Base-by-base conservation (phyloP, 2,888 invertebrate species). In the Caenorhabditis sp. region DNA sequence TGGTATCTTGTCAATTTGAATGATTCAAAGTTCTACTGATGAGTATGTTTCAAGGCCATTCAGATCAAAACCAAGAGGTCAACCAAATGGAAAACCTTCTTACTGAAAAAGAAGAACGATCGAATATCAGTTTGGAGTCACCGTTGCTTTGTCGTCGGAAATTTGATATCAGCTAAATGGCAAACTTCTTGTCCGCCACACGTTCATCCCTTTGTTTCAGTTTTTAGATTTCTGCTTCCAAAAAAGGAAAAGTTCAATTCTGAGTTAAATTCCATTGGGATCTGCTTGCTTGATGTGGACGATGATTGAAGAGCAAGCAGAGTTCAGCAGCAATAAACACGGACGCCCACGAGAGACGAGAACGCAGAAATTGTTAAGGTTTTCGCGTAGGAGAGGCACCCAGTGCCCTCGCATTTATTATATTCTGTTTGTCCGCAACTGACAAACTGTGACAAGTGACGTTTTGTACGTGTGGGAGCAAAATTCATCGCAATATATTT, bases 301-400 rank as follows among this genome's bases (percentile, higher is more conserved):
- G 58, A 58, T 64, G 72, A 72, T 72, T 64, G 72, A 72, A 64
- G 18, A 56, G 35, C n/a, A 56, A 35, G 44, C 56, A 72, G 67
- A 76, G 74, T 74, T 74, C 74, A 74, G 37, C 18, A 65, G 74
- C 74, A 53, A 60, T 76, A 60, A 76, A 67, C 61, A 51, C 47
- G 18, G 65, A 65, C 74, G 67, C 76, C 76, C 76, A 76, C 76
- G 53, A 68, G 76, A 40, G 76, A 53, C 60, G 65, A 58, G 61
- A 67, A 32, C 18, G 11, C 22, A 60, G 47, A 44, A 68, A 51
- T 28, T 67, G 53, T 61, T 67, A 44, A 61, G 60, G 28, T 53
- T 60, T 68, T 53, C 15, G 50, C 50, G 62, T 64, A 22, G 58
- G 37, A 32, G 40, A 32, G 40, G 24, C 40, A 60, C 15, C 40